A percentile compares a stretch with the other conserved stretches of the same genome.
phyloP scores from a whole-genome alignment of 2,113 vertebrate genomes.

The Cinclus cinclus region DNA sequence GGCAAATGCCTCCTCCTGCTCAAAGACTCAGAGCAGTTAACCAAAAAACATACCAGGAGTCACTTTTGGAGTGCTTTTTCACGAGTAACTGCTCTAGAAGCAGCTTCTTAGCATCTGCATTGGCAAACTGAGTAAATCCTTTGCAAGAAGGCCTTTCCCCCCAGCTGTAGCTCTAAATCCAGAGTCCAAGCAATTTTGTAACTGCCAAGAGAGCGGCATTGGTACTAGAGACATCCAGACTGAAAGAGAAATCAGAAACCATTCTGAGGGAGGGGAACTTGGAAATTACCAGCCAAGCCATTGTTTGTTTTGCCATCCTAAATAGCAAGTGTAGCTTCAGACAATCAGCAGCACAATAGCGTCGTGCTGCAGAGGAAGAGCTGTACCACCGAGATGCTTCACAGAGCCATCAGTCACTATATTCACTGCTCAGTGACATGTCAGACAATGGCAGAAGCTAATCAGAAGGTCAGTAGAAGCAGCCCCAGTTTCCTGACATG shows the following conservation, averaged over 20 bases:
- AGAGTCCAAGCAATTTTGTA: not conserved
- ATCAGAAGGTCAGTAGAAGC: not conserved
- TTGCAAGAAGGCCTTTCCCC: not conserved
- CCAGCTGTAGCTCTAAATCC: not conserved
- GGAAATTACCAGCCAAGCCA: not conserved
- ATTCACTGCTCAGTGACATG: accelerated
- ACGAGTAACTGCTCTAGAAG: not conserved
- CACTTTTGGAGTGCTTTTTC: not conserved
- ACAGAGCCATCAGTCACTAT: not conserved
- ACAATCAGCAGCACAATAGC: not conserved
- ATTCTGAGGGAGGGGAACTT: not conserved
- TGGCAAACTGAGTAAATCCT: not conserved
- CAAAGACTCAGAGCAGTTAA: not conserved
- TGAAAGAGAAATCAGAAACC: not conserved
- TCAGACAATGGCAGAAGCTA: not conserved
- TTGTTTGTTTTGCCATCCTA: not conserved
- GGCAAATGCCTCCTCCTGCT: not conserved
- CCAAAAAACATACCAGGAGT: not conserved
- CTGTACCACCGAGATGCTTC: not conserved
- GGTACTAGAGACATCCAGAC: not conserved
- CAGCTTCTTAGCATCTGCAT: not conserved
- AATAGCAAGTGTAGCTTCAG: not conserved
- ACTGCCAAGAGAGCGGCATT: not conserved
- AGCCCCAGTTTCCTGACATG: not conserved
- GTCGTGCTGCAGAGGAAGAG: not conserved